Evolutionary conservation across 92 coral and sea anemone genomes (phyloP), one percentile per base, ranked within the genome.

Genomic region (Isaurus tuberculatus): DNA sequence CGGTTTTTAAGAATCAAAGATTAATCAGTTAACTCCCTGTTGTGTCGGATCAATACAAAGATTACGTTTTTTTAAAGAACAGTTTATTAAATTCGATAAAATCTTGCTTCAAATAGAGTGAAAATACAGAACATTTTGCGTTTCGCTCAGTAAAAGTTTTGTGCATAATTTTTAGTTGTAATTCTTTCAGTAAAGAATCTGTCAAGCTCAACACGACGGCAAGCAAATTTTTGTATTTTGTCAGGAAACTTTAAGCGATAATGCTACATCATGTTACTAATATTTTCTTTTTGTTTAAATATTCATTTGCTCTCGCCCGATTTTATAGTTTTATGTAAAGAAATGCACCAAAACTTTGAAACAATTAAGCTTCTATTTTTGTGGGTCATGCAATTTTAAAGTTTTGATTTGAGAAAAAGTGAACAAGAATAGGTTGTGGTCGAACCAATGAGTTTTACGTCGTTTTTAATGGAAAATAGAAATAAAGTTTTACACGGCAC

Each of bases 401-500:
- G n/a, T 26, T 19, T 33, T 53, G 20, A 31, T 16, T 55, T 31
- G 31, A 75, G 30, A 9, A 30, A 31, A 51, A 16, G 0, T 9
- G 65, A 16, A 34, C 17, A 6, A 22, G 81, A 75, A 75, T 25
- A 19, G 14, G 17, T 75, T 53, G 19, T 55, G 25, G n/a, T 34
- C 8, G 66, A 55, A 31, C 19, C n/a, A 26, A 75, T 75, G 57
- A 75, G 27, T 13, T 42, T 55, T 32, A 10, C 63, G 7, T 48
- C 30, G 6, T 22, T 17, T 40, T 2, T 73, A 48, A 73, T 73
- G 80, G 29, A 30, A 57, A 32, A 10, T 20, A 75, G 31, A 32
- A 40, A 6, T 40, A 6, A 40, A 10, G 68, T n/a, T n/a, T 75
- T 17, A 40, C 15, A 55, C 31, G 57, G 69, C 81, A 75, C 81